phyloP scores from a whole-genome alignment of 2,797 vertebrate genomes.

The Pangasius mekongensis region DNA sequence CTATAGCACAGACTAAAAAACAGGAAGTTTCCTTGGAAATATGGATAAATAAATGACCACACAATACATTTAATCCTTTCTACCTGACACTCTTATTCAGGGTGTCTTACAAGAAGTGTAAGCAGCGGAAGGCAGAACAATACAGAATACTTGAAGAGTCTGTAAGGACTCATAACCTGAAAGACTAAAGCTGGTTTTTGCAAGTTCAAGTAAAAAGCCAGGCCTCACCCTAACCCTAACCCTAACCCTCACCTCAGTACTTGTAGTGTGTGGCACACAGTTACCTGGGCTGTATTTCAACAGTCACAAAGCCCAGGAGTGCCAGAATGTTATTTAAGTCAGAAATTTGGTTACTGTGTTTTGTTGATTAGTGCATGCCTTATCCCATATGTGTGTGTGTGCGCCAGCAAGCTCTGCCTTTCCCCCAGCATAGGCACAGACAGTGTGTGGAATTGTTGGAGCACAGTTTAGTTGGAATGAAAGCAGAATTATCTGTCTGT shows the following conservation, averaged over 20 bases:
- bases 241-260: neutral
- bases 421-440: constrained; percentile 10
- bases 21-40: constrained; percentile 36
- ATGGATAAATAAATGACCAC: neutral
- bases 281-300: neutral
- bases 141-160: neutral
- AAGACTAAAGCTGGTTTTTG: neutral
- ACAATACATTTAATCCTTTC: constrained; percentile 7
- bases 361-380: constrained; percentile 1
- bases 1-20: constrained; percentile 22
- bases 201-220: neutral
- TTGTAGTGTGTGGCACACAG: neutral
- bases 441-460: constrained; percentile 26
- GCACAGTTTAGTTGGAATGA: constrained; percentile 1
- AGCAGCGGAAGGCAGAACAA: neutral
- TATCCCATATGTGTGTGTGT: neutral
- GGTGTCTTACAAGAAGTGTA: neutral
- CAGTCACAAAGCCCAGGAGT: neutral
- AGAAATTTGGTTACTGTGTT: constrained; percentile 26
- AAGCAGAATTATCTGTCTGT: neutral
- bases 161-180: neutral
- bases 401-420: constrained; percentile 4
- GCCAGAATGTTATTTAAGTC: constrained; percentile 11
- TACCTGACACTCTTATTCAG: neutral
- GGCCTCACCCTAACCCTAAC: no score